A percentile compares a stretch with the other conserved stretches of the same genome.
phyloP scores from a whole-genome alignment of 2,888 invertebrate genomes.

The Conops quadrifasciatus region DNA sequence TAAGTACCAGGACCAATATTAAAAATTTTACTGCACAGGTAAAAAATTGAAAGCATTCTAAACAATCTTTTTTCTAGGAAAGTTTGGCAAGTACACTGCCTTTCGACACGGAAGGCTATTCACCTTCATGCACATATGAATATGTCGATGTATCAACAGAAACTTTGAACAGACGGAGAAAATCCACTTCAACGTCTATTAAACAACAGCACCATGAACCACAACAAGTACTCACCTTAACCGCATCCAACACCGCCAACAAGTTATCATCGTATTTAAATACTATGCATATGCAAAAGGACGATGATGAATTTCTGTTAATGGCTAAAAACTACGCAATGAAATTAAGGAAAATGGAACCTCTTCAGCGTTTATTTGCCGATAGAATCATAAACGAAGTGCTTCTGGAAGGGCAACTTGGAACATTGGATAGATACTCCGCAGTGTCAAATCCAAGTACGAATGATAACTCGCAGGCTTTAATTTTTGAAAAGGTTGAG shows the following conservation, averaged over 20 bases:
- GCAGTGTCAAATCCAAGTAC: slow-evolving; percentile 46
- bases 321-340: slow-evolving; percentile 22
- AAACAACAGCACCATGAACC: neutral
- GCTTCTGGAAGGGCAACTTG: slow-evolving; percentile 30
- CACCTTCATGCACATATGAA: neutral
- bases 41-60: neutral
- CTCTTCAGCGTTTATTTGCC: slow-evolving; percentile 27
- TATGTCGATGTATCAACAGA: neutral
- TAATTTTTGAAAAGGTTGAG: slow-evolving; percentile 6
- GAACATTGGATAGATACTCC: slow-evolving; percentile 13
- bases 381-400: slow-evolving; percentile 32
- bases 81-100: slow-evolving; percentile 5
- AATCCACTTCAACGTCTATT: neutral
- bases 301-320: slow-evolving; percentile 29
- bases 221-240: neutral
- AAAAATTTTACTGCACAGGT: neutral
- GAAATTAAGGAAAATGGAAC: slow-evolving; percentile 32
- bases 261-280: neutral
- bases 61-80: neutral
- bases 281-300: neutral
- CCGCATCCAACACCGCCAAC: neutral
- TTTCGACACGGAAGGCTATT: neutral
- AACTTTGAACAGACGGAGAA: neutral
- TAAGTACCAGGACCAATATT: neutral
- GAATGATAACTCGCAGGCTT: slow-evolving; percentile 44